phyloP scores from a whole-genome alignment of 1,140 invertebrate genomes.

The Centruroides vittatus region DNA sequence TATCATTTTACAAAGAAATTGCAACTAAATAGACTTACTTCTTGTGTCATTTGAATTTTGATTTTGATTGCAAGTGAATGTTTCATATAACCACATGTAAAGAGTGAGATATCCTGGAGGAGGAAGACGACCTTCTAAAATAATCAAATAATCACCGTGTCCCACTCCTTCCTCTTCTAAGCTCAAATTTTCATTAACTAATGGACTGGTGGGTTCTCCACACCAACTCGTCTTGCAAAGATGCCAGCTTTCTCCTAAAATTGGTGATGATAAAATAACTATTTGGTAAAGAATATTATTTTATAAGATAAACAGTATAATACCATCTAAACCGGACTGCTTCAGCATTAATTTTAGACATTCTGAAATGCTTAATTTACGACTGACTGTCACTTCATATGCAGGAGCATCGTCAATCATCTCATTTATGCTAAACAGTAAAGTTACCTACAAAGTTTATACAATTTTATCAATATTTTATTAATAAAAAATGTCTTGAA shows the following conservation, averaged over 20 bases:
- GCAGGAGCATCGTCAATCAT: conserved; percentile 1
- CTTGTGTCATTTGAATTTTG: no score
- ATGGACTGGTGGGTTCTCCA: conserved; percentile 8
- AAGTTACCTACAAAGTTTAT: conserved; percentile 2
- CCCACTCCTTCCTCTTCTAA: conserved; percentile 11
- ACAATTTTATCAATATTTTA: background rate
- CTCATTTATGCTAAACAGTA: conserved; percentile 7
- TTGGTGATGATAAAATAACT: background rate
- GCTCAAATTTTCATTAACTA: conserved; percentile 3
- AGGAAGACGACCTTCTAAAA: conserved; percentile 8
- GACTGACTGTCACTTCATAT: conserved; percentile 9
- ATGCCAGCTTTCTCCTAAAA: conserved; percentile 12
- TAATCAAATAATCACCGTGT: conserved; percentile 8
- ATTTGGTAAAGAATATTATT: background rate
- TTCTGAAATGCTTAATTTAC: background rate
- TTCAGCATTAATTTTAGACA: conserved; percentile 6
- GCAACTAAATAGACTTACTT: no score
- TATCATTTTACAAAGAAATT: no score
- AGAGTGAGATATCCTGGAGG: conserved; percentile 10
- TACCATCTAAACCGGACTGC: conserved; percentile 7
- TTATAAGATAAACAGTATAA: background rate
- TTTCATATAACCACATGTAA: conserved; percentile 4
- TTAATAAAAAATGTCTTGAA: no score
- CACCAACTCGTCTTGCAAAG: conserved; percentile 10
- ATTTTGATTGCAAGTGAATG: no score